Evolutionary conservation across 2,888 invertebrate species (phyloP).

Genomic region (Ethmia dodecea): DNA sequence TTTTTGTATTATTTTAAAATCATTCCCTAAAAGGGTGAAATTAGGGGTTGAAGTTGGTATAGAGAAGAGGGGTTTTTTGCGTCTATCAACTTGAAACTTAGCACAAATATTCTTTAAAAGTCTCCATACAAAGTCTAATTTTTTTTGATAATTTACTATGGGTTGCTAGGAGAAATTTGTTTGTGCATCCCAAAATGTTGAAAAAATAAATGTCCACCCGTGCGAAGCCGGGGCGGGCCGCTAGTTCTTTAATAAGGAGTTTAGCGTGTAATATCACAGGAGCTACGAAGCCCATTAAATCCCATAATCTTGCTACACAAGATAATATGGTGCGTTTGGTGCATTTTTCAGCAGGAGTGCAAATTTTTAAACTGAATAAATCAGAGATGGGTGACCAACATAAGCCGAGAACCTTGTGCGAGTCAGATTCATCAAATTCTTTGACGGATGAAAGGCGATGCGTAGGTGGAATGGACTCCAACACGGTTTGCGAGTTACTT

Average conservation of each 20-base stretch:
- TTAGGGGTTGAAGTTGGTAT: too few species aligned
- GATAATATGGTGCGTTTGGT: slow-evolving; percentile 18
- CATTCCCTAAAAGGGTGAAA: too few species aligned
- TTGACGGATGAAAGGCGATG: neutral
- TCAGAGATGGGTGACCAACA: neutral
- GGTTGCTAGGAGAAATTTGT: too few species aligned
- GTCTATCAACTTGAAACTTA: too few species aligned
- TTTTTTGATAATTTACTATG: too few species aligned
- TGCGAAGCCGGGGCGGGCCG: too few species aligned
- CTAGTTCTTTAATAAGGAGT: slow-evolving; percentile 11
- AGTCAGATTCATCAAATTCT: neutral
- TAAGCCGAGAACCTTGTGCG: neutral
- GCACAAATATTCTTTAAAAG: too few species aligned
- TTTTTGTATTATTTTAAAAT: too few species aligned
- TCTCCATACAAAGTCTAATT: too few species aligned
- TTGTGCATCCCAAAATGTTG: too few species aligned
- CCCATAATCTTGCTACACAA: slow-evolving; percentile 13
- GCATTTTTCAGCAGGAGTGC: neutral
- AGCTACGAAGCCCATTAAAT: slow-evolving; percentile 15
- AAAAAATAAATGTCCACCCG: too few species aligned
- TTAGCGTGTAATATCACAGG: slow-evolving; percentile 17
- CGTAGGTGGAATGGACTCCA: neutral
- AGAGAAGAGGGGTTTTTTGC: too few species aligned
- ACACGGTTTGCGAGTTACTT: neutral
- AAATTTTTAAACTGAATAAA: neutral